A percentile compares a stretch with the other conserved stretches of the same genome.
phyloP scores from a whole-genome alignment of 2,888 invertebrate species.

The Trissolcus japonicus region DNA sequence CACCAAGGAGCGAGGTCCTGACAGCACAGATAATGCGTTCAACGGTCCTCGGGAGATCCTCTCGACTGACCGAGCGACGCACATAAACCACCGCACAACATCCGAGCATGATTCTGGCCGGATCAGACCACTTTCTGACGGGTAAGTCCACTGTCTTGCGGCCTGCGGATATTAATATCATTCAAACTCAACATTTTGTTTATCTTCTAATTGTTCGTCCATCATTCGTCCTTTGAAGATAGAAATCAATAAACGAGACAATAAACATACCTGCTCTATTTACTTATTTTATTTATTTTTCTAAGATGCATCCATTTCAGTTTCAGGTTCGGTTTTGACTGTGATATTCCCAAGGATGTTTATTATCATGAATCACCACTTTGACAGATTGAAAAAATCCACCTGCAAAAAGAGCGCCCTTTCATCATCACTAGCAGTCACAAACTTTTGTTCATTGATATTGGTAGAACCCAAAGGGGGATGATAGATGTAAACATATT shows the following conservation, averaged over 20 bases:
- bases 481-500: background rate
- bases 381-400: no score
- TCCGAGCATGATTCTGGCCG: constrained; percentile 75
- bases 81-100: constrained; percentile 57
- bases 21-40: constrained; percentile 66
- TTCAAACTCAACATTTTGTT: background rate
- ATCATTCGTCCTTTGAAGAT: background rate
- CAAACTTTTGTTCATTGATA: no score
- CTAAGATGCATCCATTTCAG: no score
- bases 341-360: no score
- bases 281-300: no score
- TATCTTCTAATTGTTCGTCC: background rate
- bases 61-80: constrained; percentile 61
- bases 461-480: no score
- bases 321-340: no score
- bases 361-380: no score
- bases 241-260: no score
- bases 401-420: no score
- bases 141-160: constrained; percentile 72
- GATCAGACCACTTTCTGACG: constrained; percentile 76
- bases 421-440: no score
- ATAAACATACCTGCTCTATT: no score
- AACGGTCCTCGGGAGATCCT: constrained; percentile 61
- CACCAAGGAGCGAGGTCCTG: constrained; percentile 57
- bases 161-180: background rate